These are phyloP conservation scores for Drosophila setifemur DNA, from an alignment of 1,140 invertebrate genomes.

Conservation along the genomic window DNA sequence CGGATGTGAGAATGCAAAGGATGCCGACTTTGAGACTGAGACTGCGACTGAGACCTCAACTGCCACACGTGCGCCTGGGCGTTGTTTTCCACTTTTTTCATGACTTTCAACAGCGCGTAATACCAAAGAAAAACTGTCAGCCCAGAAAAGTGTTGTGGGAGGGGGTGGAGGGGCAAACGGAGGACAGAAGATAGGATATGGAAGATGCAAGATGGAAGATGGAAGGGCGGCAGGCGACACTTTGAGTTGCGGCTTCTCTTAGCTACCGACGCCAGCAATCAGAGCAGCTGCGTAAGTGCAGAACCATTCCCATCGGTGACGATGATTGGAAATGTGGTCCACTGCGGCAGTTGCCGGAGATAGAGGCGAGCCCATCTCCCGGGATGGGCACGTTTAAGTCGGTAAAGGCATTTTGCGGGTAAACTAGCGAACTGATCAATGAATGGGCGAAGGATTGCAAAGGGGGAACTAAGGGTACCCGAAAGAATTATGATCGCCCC, in stretches of 20 bases:
- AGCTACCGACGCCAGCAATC: slow-evolving; percentile 33
- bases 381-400: no score
- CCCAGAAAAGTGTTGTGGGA: neutral
- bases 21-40: neutral
- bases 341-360: slow-evolving; percentile 4
- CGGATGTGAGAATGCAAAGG: slow-evolving; percentile 26
- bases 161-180: no score
- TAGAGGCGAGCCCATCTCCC: no score
- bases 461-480: no score
- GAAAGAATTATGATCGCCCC: slow-evolving; percentile 35
- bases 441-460: no score
- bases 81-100: slow-evolving; percentile 34
- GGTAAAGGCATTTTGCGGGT: no score
- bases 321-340: slow-evolving; percentile 12
- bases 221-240: neutral
- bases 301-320: neutral
- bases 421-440: no score
- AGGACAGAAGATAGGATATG: no score
- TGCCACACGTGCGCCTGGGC: slow-evolving; percentile 45
- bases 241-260: slow-evolving; percentile 31
- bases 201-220: no score
- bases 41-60: slow-evolving; percentile 4
- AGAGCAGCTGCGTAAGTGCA: slow-evolving; percentile 44
- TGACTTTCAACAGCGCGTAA: slow-evolving; percentile 53
- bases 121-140: slow-evolving; percentile 62